Conservation (phyloP, 1,140 invertebrate species). For the Coenobita brevimanus region DNA sequence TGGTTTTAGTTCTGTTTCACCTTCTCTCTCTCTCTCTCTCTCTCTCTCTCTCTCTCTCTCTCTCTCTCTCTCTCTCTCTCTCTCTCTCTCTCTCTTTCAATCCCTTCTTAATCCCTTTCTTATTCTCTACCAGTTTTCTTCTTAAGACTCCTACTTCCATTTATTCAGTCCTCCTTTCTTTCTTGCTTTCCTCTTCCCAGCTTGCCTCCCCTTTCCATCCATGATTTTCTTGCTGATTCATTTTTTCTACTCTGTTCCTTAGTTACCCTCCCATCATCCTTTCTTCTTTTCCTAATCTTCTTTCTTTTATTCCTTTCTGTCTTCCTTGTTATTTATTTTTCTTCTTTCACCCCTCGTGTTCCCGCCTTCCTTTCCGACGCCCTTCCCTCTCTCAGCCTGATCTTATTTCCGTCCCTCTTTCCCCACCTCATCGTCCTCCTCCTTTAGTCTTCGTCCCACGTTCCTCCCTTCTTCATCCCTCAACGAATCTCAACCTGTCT, state of each 20-base stretch:
- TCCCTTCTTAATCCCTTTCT: not conserved
- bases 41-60: not conserved
- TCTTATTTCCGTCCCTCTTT: too few species aligned
- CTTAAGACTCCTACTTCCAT: not conserved
- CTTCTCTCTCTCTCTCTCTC: not conserved
- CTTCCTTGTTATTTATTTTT: not conserved
- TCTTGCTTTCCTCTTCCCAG: not conserved
- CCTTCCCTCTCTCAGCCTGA: too few species aligned
- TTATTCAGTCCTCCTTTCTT: not conserved
- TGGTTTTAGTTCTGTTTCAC: not conserved
- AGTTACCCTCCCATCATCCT: not conserved
- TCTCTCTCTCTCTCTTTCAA: conserved; percentile 26
- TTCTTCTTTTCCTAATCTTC: not conserved
- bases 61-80: conserved; percentile 1
- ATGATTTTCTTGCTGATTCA: not conserved
- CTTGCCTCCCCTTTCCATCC: not conserved
- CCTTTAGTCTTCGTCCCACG: too few species aligned
- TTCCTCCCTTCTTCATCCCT: too few species aligned
- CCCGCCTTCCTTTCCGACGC: too few species aligned
- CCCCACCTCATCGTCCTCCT: too few species aligned
- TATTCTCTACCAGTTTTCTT: not conserved
- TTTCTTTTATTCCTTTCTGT: not conserved
- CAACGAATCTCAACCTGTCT: too few species aligned
- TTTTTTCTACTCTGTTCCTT: not conserved
- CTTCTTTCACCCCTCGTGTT: not conserved